These are phyloP conservation scores for Phoxinus dragarum DNA, from an alignment of 2,797 vertebrate species.

Conservation along the genomic window DNA sequence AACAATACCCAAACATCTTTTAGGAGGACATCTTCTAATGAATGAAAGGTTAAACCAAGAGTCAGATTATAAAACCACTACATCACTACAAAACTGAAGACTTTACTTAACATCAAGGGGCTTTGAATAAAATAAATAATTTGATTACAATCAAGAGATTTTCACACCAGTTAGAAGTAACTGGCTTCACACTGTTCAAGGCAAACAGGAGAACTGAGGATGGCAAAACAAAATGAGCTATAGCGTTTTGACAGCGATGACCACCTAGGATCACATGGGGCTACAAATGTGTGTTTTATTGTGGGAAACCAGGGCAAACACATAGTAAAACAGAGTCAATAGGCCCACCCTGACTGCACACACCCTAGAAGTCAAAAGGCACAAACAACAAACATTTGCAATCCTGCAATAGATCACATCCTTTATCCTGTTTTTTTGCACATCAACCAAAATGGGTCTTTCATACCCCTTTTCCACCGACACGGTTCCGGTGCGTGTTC, in stretches of 20 bases:
- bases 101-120: neutral
- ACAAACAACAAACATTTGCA: conserved; percentile 7
- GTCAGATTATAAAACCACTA: neutral
- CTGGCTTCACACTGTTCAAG: neutral
- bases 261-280: conserved; percentile 62
- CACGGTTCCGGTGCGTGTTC: neutral
- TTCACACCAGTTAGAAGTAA: neutral
- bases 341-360: conserved; percentile 35
- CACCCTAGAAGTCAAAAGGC: conserved; percentile 46
- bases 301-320: conserved; percentile 63
- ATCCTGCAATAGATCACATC: neutral
- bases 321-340: neutral
- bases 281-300: conserved; percentile 57
- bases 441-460: neutral
- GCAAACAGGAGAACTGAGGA: neutral
- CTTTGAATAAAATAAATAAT: neutral
- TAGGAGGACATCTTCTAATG: neutral
- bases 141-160: conserved; percentile 3
- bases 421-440: neutral
- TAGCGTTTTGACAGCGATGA: conserved; percentile 52
- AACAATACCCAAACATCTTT: conserved; percentile 12
- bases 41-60: neutral
- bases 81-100: neutral
- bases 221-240: conserved; percentile 5
- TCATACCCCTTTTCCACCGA: neutral